Evolutionary conservation across 2,797 vertebrate species (phyloP).

Genomic region (Helicolenus hilgendorfi): DNA sequence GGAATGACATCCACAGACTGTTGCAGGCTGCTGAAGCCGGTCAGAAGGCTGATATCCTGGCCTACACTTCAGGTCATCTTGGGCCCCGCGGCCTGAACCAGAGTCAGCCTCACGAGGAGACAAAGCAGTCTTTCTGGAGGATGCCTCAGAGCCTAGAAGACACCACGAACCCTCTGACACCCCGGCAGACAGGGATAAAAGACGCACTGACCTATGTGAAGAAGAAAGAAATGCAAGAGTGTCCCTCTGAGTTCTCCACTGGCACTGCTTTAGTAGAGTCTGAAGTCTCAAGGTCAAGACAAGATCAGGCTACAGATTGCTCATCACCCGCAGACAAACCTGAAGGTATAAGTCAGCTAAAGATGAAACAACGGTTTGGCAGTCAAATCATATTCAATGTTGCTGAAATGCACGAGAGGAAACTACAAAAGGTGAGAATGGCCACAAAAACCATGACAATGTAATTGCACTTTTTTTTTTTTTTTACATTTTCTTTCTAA

Average conservation of each 20-base stretch:
- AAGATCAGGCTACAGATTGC: conserved; percentile 14
- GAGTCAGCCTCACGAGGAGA: conserved; percentile 46
- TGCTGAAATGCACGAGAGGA: conserved; percentile 76
- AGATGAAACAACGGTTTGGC: conserved; percentile 76
- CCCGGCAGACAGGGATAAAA: conserved; percentile 29
- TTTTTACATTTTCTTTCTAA: not conserved
- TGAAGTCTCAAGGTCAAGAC: conserved; percentile 43
- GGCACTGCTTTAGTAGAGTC: conserved; percentile 32
- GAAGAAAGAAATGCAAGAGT: conserved; percentile 66
- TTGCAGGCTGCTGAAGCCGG: conserved; percentile 80
- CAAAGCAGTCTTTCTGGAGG: conserved; percentile 63
- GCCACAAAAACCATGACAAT: not conserved
- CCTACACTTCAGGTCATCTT: conserved; percentile 85
- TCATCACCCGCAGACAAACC: conserved; percentile 46
- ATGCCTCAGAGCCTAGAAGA: conserved; percentile 55
- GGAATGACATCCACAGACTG: conserved; percentile 59
- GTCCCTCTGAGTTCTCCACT: conserved; percentile 58
- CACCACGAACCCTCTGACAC: conserved; percentile 17
- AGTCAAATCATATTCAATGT: conserved; percentile 63
- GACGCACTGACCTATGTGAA: conserved; percentile 5
- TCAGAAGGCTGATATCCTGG: conserved; percentile 82
- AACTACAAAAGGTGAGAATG: conserved; percentile 81
- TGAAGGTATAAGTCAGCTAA: conserved; percentile 55
- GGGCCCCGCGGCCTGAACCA: conserved; percentile 80
- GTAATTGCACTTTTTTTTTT: not conserved